Evolutionary conservation across 2,888 invertebrate genomes (phyloP), one percentile per base, ranked within the genome.

Genomic region (Bedellia somnulentella): DNA sequence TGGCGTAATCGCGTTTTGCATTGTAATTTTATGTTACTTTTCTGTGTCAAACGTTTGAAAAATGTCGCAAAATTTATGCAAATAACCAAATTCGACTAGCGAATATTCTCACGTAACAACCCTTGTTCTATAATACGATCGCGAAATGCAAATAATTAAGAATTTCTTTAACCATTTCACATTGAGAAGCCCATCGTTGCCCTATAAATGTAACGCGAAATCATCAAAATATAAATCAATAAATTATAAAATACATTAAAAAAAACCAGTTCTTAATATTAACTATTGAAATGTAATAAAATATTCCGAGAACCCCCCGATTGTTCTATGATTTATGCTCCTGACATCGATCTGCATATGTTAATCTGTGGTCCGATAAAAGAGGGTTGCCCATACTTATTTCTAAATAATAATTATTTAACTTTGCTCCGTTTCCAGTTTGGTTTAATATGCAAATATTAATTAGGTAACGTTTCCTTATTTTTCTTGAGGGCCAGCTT

Each of bases 291-390:
- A 31, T 21, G 22, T 31, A 34, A 34, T 33, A 30, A 24, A 51
- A 46, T 49, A 26, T 28, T 24, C 29, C 12, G 10, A 12, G 21
- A 48, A 45, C 58, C 59, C 53, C 51, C 46, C 56, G 54, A 67
- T 71, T 73, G 71, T 73, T 73, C 71, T 73, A 64, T 71, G 70
- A 75, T 71, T 70, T 71, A 71, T 68, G 57, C 47, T 38, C 36
- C 53, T 55, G 48, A 38, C 43, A 61, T 61, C 54, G 58, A 62
- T 62, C 54, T 60, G 59, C 60, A 60, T 70, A 75, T 68, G 68
- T 48, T 53, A 64, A 68, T 68, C 39, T 35, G 33, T 34, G 22
- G 30, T 34, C 35, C 35, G 41, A 48, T 47, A 44, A 36, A 37
- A 35, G 11, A 22, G 33, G 33, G 32, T 39, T 27, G 17, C 10